Evolutionary conservation across 2,888 invertebrate genomes (phyloP).

Genomic region (Ischnura elegans): DNA sequence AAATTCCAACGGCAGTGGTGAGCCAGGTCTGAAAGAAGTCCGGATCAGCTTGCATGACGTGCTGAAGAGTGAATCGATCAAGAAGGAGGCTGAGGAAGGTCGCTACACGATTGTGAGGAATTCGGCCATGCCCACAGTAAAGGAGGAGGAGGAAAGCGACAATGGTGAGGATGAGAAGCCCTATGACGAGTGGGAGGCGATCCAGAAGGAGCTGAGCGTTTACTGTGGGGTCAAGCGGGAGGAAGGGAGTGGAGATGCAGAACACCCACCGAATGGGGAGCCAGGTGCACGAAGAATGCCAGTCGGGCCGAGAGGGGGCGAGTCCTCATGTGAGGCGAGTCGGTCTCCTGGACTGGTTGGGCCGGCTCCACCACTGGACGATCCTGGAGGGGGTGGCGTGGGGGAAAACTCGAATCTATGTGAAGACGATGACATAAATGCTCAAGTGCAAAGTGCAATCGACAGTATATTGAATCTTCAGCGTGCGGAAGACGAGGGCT

Average conservation of each 20-base stretch:
- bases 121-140: conserved; percentile 72
- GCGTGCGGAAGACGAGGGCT: conserved; percentile 76
- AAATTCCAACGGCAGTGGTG: background rate
- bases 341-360: conserved; percentile 61
- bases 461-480: conserved; percentile 88
- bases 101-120: conserved; percentile 50
- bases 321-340: conserved; percentile 56
- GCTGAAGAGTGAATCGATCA: conserved; percentile 70
- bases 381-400: conserved; percentile 40
- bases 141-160: conserved; percentile 74
- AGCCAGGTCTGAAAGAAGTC: conserved; percentile 70
- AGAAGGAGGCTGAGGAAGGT: conserved; percentile 70
- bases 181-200: conserved; percentile 85
- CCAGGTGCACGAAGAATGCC: conserved; percentile 32
- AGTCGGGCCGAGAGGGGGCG: background rate
- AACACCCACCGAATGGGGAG: conserved; percentile 53
- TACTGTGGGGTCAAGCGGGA: conserved; percentile 74
- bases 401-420: conserved; percentile 63
- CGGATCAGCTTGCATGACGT: conserved; percentile 72
- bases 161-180: conserved; percentile 64
- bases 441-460: conserved; percentile 89
- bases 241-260: conserved; percentile 70
- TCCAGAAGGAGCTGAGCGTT: conserved; percentile 83
- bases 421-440: conserved; percentile 84
- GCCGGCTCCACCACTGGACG: conserved; percentile 30